Percentiles rank a stretch among this genome's conserved stretches.
These are phyloP conservation scores for Thaumatotibia leucotreta DNA, from an alignment of 1,140 invertebrate genomes.

Conservation along the genomic window DNA sequence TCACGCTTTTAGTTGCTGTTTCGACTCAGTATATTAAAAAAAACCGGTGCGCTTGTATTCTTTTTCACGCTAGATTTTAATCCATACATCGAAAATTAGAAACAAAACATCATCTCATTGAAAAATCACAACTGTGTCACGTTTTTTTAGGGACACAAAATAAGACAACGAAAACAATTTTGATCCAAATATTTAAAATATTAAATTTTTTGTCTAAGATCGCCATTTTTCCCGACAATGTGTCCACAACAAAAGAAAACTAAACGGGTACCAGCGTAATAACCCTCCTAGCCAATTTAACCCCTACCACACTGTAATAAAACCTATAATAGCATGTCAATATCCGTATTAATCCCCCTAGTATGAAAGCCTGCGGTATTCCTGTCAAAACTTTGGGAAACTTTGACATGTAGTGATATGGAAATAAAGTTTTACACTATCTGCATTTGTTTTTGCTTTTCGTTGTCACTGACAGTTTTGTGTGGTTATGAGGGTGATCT, in stretches of 20 bases:
- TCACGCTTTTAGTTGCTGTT: too few relatives aligned
- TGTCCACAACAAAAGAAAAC: conserved; percentile 5
- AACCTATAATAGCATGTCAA: not conserved
- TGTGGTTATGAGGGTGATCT: not conserved
- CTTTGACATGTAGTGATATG: conserved; percentile 8
- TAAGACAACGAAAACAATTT: too few relatives aligned
- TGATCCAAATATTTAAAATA: too few relatives aligned
- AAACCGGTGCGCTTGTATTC: too few relatives aligned
- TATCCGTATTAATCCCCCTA: not conserved
- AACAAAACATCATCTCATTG: too few relatives aligned
- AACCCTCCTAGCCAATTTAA: not conserved
- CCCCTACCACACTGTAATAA: not conserved
- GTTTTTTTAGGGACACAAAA: too few relatives aligned
- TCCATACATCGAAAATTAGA: too few relatives aligned
- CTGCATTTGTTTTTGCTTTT: conserved; percentile 6
- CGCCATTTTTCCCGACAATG: not conserved
- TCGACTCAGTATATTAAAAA: too few relatives aligned
- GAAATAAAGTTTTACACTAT: conserved; percentile 10
- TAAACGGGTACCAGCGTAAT: not conserved
- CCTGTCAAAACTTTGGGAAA: conserved; percentile 4
- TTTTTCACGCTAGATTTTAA: too few relatives aligned
- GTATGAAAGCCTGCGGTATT: not conserved
- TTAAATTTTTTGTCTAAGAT: too few relatives aligned
- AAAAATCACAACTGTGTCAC: too few relatives aligned
- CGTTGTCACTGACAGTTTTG: too few relatives aligned